Evolutionary conservation across 2,113 vertebrate species (phyloP), one percentile per base, ranked within the genome.

Genomic region (Megaptera novaeangliae): DNA sequence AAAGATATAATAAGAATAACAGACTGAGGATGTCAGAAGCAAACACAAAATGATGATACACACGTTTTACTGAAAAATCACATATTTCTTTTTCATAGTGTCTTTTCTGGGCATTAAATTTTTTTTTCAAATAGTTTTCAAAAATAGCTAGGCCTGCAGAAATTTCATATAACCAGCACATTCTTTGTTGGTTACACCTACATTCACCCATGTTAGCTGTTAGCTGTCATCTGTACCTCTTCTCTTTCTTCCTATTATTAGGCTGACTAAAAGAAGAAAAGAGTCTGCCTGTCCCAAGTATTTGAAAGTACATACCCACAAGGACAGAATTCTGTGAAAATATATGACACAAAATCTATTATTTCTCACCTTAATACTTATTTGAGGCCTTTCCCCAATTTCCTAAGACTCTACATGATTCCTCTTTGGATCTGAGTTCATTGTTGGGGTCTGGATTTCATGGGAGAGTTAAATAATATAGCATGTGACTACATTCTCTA

Each of bases 1-100:
- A 98, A 41, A 63, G n/a, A 82, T 85, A 89, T 69, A 87, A 92
- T 59, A 97, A 92, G 90, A 96, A 61, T 82, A 72, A 96, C 6
- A 71, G 57, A 96, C 10, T 49, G 63, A 81, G 8, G 2, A 88
- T 91, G 15, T 55, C 77, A 96, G 77, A 95, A 89, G 61, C 57
- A 84, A 92, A 95, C 36, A 88, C 5, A 91, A 57, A 57, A 66
- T 78, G 27, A 83, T 64, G 72, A 92, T 25, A 8, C n/a, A 94
- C 31, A 75, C 14, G 8, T 80, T 69, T 39, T 44, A 63, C 39
- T 85, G 75, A 52, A 46, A 52, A 95, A 52, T 31, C 41, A 85
- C 17, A n/a, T 72, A 88, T 95, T 75, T 74, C 4, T 81, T 94
- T 78, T 71, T 91, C 44, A 95, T 8, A 27, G 36, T 9, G 11